phyloP scores from a whole-genome alignment of 2,113 vertebrate species.

The Opisthocomus hoazin region DNA sequence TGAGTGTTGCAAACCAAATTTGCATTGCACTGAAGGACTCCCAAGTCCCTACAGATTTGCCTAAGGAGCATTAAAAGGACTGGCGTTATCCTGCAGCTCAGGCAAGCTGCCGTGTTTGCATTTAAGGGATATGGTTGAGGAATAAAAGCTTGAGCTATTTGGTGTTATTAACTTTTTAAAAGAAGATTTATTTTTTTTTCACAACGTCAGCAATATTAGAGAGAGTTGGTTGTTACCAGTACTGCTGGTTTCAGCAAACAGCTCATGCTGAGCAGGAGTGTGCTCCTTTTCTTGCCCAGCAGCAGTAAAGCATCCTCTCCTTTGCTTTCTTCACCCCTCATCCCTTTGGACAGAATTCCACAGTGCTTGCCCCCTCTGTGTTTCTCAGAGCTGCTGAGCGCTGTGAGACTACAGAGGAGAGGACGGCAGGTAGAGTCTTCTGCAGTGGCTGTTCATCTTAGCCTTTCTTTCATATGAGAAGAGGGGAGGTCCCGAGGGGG shows the following conservation, averaged over 20 bases:
- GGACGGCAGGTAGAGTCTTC: background rate
- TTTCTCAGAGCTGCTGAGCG: background rate
- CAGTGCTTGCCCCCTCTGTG: background rate
- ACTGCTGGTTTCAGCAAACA: background rate
- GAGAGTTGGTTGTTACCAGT: background rate
- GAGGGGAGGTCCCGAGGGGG: background rate
- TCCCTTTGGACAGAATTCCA: background rate
- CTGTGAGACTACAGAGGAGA: background rate
- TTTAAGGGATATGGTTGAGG: background rate
- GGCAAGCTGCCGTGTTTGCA: background rate
- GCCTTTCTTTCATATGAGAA: background rate
- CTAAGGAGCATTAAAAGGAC: conserved; percentile 21
- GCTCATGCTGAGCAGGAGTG: background rate
- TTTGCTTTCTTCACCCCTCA: background rate
- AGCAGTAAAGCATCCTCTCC: background rate
- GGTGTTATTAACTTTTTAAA: background rate
- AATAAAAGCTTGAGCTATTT: background rate
- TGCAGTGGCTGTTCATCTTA: background rate
- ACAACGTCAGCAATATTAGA: background rate
- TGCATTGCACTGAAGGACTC: conserved; percentile 7
- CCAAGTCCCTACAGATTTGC: background rate
- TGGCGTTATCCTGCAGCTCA: background rate
- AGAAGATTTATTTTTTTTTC: background rate
- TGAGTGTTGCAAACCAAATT: conserved; percentile 2
- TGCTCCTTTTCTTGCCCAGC: background rate